Evolutionary conservation across 2,888 invertebrate species (phyloP), one percentile per base, ranked within the genome.

Genomic region (Ennomos fuscantarius): DNA sequence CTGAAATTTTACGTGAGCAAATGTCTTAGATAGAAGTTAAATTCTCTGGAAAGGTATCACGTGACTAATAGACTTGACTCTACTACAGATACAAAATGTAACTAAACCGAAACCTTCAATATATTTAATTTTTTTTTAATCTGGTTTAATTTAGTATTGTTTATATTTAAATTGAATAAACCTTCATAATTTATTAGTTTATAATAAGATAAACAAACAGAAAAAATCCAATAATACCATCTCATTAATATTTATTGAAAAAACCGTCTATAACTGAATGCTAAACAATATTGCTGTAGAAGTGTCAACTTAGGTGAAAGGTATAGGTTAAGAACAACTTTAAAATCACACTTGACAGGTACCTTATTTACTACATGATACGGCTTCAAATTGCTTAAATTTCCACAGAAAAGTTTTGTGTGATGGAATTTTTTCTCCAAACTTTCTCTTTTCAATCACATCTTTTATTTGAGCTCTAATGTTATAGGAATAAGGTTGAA

Each of bases 221-320:
- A 43, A 66, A 43, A 66, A 65, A 40, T 49, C 49, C 70, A 65
- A 65, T 63, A 71, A 68, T 71, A 74, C 72, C 55, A 50, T 59
- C 74, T 80, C 77, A 79, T 81, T 80, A 80, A 79, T 81, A 81
- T 81, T 77, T 80, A 81, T 81, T 76, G 78, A 77, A 81, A 68
- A 79, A 76, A 78, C 67, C 46, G 58, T 65, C 69, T 68, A 44
- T 55, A 48, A 65, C 70, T 66, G 78, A 76, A 79, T 79, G 73
- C 66, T 77, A 76, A 77, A 76, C 79, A 77, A 78, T 77, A 72
- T 66, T 70, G 66, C 66, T 62, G 51, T 70, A 67, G 71, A 74
- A 71, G 75, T 77, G 77, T 70, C 78, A 78, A 77, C 71, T 73
- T 73, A 66, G 61, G 63, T 73, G 72, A 76, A 74, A 79, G 73